Percentiles rank a stretch among this genome's conserved stretches.
Conservation (phyloP, 2,888 invertebrate species). For the Scaptomyza polygonia region DNA sequence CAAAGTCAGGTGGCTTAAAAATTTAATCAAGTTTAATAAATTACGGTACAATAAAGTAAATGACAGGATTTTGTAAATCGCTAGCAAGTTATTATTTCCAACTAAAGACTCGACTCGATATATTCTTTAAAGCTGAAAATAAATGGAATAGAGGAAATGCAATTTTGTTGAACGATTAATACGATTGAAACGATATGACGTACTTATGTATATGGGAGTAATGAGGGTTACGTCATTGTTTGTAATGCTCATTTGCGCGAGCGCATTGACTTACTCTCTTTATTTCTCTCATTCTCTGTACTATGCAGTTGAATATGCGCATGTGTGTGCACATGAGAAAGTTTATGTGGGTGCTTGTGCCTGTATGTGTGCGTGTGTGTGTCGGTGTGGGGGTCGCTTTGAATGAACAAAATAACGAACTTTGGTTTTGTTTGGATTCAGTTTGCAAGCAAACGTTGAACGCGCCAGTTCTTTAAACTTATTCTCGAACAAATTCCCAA, state of each 20-base stretch:
- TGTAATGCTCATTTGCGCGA: constrained; percentile 53
- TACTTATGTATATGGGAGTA: not conserved
- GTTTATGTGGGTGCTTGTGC: not conserved
- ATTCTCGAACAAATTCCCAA: constrained; percentile 18
- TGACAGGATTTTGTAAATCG: not conserved
- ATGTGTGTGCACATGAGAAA: constrained; percentile 21
- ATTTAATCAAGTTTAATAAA: no score
- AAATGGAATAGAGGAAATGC: not conserved
- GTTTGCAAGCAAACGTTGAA: constrained; percentile 76
- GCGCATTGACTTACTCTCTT: constrained; percentile 51
- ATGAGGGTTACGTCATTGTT: constrained; percentile 49
- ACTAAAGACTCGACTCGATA: not conserved
- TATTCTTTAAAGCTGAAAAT: not conserved
- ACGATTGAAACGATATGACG: constrained; percentile 11
- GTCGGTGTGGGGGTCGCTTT: constrained; percentile 18
- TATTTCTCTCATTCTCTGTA: not conserved
- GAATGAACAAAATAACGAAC: constrained; percentile 51
- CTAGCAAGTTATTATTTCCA: not conserved
- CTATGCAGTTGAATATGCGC: constrained; percentile 8
- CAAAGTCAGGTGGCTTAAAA: no score
- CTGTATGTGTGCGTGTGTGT: constrained; percentile 4
- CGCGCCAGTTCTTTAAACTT: constrained; percentile 63
- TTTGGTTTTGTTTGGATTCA: constrained; percentile 64
- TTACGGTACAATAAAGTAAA: not conserved
- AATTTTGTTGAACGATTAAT: not conserved